These are phyloP conservation scores for Pseudomugil gertrudae DNA, from an alignment of 2,797 vertebrate genomes.

Conservation along the genomic window DNA sequence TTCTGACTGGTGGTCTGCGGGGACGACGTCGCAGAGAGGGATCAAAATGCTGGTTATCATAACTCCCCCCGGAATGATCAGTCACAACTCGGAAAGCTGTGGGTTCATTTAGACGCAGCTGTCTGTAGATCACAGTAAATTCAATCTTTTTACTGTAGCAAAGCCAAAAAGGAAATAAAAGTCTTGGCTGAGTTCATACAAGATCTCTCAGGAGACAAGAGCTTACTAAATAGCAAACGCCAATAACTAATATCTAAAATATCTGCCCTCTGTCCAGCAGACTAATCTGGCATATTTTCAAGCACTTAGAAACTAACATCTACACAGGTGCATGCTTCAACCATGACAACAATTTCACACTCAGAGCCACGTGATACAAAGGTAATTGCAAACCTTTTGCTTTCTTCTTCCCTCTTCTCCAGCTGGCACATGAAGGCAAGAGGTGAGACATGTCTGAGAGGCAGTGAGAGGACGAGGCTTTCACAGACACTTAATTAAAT, in stretches of 20 bases:
- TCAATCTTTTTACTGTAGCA: conserved; percentile 7
- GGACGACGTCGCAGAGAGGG: conserved; percentile 36
- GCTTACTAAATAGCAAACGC: not conserved
- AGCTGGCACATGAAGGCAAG: conserved; percentile 35
- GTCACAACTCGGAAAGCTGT: conserved; percentile 12
- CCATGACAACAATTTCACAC: conserved; percentile 64
- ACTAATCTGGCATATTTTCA: conserved; percentile 30
- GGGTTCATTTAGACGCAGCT: conserved; percentile 33
- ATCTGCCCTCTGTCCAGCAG: conserved; percentile 3
- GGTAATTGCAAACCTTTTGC: conserved; percentile 36
- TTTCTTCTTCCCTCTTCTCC: conserved; percentile 11
- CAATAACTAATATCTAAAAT: conserved; percentile 8
- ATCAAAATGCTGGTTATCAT: conserved; percentile 49
- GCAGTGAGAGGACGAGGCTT: conserved; percentile 23
- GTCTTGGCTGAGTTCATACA: not conserved
- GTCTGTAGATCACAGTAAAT: conserved; percentile 18
- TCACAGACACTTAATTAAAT: conserved; percentile 57
- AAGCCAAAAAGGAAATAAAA: not conserved
- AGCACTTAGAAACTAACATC: conserved; percentile 29
- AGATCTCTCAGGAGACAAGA: not conserved
- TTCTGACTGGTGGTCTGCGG: conserved; percentile 23
- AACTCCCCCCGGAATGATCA: conserved; percentile 38
- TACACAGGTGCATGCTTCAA: conserved; percentile 37
- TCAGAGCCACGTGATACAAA: conserved; percentile 20
- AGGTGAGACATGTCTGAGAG: conserved; percentile 36